A percentile compares a stretch with the other conserved stretches of the same genome.
These are phyloP conservation scores for Thymelicus lineola DNA, from an alignment of 2,888 invertebrate species.

Conservation along the genomic window DNA sequence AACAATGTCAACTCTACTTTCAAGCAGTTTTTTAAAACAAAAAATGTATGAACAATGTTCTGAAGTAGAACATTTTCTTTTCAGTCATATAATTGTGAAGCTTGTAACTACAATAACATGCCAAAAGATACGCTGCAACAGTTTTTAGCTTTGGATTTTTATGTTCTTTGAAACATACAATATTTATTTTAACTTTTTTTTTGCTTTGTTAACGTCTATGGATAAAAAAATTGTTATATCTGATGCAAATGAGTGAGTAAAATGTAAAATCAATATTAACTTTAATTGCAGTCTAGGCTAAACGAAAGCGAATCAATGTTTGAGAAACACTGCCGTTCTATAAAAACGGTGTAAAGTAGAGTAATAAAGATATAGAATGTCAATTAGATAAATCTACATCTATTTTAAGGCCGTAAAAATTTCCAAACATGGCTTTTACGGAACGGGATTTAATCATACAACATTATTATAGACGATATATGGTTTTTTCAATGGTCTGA, in stretches of 20 bases:
- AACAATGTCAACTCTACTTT: not conserved
- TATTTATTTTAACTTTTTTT: too few species aligned
- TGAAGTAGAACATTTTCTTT: slow-evolving; percentile 3
- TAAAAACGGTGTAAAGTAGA: slow-evolving; percentile 23
- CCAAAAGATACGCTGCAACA: too few species aligned
- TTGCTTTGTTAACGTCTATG: too few species aligned
- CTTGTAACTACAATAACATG: not conserved
- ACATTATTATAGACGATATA: slow-evolving; percentile 11
- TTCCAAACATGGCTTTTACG: not conserved
- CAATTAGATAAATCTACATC: slow-evolving; percentile 15
- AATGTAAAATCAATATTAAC: too few species aligned
- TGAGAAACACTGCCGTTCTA: slow-evolving; percentile 13
- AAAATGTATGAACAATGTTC: not conserved
- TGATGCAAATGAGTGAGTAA: too few species aligned
- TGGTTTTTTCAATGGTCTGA: not conserved
- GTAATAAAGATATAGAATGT: slow-evolving; percentile 32
- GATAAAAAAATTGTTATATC: too few species aligned
- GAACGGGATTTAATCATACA: slow-evolving; percentile 13
- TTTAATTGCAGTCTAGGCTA: too few species aligned
- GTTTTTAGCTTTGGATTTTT: too few species aligned
- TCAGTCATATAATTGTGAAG: not conserved
- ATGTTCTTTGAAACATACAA: too few species aligned
- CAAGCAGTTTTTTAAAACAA: not conserved
- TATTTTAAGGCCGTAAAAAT: slow-evolving; percentile 21
- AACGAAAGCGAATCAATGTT: not conserved